Conservation (phyloP, 2,888 invertebrate species). For the Salticus scenicus region DNA sequence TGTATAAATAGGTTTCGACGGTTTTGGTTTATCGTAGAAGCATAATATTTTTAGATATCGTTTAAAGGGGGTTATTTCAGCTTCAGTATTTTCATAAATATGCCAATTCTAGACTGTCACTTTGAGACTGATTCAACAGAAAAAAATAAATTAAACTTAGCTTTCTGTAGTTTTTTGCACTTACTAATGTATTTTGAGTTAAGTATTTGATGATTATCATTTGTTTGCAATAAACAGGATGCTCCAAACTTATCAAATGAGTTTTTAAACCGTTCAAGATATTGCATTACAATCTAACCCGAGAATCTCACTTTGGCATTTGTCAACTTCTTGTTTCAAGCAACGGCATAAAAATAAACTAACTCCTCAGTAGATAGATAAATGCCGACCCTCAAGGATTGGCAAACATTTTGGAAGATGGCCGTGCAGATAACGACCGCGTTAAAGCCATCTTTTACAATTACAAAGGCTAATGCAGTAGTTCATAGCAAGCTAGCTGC, state of each 20-base stretch:
- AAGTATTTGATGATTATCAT: neutral
- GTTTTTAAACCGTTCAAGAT: conserved; percentile 21
- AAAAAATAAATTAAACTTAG: no score
- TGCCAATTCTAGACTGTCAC: no score
- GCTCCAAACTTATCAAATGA: conserved; percentile 9
- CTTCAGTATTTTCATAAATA: no score
- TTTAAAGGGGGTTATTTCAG: no score
- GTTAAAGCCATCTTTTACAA: conserved; percentile 34
- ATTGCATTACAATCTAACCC: conserved; percentile 47
- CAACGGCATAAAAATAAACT: conserved; percentile 41
- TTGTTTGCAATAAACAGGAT: conserved; percentile 5
- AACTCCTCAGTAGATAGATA: conserved; percentile 33
- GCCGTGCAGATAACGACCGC: conserved; percentile 47
- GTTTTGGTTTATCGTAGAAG: no score
- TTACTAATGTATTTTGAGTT: no score
- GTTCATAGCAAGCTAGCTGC: conserved; percentile 36
- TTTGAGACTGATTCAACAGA: no score
- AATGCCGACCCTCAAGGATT: conserved; percentile 55
- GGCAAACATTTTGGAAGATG: conserved; percentile 59
- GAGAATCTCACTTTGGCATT: conserved; percentile 50
- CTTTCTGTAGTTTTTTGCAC: no score
- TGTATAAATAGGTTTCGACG: no score
- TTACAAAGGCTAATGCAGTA: conserved; percentile 30
- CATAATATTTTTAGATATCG: no score
- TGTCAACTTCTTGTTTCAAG: conserved; percentile 64